Percentiles rank a stretch among this genome's conserved stretches.
These are phyloP conservation scores for Melanostigma gelatinosum DNA, from an alignment of 2,113 vertebrate species.

Conservation along the genomic window DNA sequence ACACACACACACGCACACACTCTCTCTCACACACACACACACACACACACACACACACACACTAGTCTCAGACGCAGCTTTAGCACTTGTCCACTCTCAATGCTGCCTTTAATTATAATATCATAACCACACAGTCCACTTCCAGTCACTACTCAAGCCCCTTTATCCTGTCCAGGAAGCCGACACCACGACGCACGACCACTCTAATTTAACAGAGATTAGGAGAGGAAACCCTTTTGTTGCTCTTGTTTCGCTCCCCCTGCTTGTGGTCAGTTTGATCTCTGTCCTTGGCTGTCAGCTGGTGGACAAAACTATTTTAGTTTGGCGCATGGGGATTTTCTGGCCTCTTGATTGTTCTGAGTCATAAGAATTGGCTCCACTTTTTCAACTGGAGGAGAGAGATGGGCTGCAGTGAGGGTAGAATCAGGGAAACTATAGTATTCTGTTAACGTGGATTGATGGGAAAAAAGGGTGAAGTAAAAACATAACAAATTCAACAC, in stretches of 20 bases:
- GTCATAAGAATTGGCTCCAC: constrained; percentile 47
- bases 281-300: constrained; percentile 60
- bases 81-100: constrained; percentile 14
- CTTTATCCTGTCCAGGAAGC: constrained; percentile 55
- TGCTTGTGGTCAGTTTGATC: constrained; percentile 67
- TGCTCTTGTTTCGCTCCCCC: constrained; percentile 32
- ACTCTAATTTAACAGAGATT: constrained; percentile 65
- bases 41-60: not conserved
- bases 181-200: constrained; percentile 39
- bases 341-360: constrained; percentile 54
- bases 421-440: not conserved
- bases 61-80: constrained; percentile 1
- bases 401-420: not conserved
- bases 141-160: constrained; percentile 49
- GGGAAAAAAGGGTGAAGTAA: not conserved
- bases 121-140: constrained; percentile 46
- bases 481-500: not conserved
- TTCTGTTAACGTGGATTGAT: not conserved
- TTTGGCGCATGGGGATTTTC: constrained; percentile 51
- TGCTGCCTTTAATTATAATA: constrained; percentile 52
- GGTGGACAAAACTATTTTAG: constrained; percentile 63
- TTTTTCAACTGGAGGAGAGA: constrained; percentile 17
- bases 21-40: constrained; percentile 16
- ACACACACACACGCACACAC: not conserved
- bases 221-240: constrained; percentile 59